These are phyloP conservation scores for Coptodon rendalli DNA, from an alignment of 2,113 vertebrate genomes.

Conservation along the genomic window DNA sequence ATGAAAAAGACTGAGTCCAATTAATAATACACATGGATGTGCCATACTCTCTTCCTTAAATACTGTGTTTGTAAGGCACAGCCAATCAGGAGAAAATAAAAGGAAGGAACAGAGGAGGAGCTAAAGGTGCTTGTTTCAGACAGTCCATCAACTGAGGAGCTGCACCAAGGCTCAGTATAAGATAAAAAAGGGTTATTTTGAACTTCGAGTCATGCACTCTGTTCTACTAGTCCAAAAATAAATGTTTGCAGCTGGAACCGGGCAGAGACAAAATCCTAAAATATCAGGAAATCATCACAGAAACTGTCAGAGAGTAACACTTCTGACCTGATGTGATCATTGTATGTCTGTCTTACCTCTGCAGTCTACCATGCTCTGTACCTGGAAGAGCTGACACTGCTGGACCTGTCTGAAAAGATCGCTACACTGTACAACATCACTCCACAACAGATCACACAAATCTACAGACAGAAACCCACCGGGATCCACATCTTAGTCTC, in stretches of 20 bases:
- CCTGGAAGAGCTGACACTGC: conserved; percentile 83
- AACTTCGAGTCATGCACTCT: background rate
- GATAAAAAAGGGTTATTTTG: background rate
- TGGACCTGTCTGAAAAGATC: conserved; percentile 89
- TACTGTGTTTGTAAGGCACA: background rate
- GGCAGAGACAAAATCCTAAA: background rate
- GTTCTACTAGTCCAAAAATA: background rate
- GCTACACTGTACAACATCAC: conserved; percentile 84
- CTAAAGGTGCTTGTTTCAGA: background rate
- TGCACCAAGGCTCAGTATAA: background rate
- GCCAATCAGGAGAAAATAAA: background rate
- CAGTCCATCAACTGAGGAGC: background rate
- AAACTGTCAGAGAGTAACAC: background rate
- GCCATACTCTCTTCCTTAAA: background rate
- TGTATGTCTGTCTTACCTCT: background rate
- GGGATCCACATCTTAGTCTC: conserved; percentile 89
- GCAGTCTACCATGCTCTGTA: conserved; percentile 92
- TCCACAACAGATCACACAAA: conserved; percentile 82
- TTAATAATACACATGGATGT: background rate
- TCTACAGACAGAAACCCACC: conserved; percentile 84
- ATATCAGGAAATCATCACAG: background rate
- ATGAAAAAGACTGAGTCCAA: background rate
- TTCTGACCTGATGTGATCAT: background rate
- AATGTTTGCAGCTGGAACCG: background rate
- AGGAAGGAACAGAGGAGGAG: background rate